phyloP scores from a whole-genome alignment of 2,113 vertebrate genomes.

The Bubalus kerabau region DNA sequence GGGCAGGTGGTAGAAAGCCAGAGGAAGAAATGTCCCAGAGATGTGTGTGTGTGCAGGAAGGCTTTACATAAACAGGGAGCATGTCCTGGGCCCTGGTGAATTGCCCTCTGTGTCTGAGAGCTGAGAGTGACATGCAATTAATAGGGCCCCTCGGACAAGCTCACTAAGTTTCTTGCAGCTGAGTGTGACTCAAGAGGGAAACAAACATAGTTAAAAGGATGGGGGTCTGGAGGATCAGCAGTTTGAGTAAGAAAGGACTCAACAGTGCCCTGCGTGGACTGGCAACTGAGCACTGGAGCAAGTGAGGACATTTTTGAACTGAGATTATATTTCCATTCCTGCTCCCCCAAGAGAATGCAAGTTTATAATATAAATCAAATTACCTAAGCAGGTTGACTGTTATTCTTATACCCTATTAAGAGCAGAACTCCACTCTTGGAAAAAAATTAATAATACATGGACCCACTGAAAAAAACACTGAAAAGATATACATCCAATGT shows the following conservation, averaged over 20 bases:
- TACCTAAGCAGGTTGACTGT: neutral
- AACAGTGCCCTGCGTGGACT: too few relatives aligned
- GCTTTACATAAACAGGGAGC: neutral
- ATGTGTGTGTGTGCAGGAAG: accelerated
- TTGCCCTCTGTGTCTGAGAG: neutral
- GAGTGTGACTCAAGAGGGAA: neutral
- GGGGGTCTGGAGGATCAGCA: neutral
- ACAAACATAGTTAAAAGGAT: neutral
- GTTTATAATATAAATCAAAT: neutral
- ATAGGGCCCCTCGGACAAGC: neutral
- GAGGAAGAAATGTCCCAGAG: neutral
- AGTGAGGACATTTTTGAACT: neutral
- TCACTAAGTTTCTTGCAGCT: neutral
- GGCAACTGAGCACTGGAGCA: neutral
- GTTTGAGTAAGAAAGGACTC: neutral
- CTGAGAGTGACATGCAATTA: neutral
- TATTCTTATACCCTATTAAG: neutral
- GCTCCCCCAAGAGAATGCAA: neutral
- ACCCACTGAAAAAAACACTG: neutral
- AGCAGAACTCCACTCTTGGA: neutral
- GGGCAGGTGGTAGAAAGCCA: neutral
- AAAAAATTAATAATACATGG: neutral
- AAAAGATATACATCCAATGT: neutral
- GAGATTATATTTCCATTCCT: neutral
- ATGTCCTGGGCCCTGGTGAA: neutral